Base-by-base conservation (phyloP, 2,888 invertebrate species). In the Dorcus parallelipipedus region DNA sequence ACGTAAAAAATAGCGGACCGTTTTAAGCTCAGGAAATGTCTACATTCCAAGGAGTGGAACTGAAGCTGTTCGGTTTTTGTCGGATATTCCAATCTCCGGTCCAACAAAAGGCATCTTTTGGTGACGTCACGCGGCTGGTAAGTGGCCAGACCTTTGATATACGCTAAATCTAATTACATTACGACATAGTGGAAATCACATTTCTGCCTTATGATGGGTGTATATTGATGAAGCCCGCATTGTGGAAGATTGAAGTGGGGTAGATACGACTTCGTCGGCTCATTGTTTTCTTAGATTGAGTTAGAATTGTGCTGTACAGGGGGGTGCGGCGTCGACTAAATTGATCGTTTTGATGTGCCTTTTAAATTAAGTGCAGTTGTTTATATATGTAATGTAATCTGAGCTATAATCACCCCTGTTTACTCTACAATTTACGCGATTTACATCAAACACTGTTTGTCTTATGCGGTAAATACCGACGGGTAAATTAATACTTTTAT, bases 111-210 rank as follows among this genome's bases (percentile, higher is more conserved):
- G 58, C 65, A 62, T 64, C 69, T 70, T 68, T 62, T 59, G 60
- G 63, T 70, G 70, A 69, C 70, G 65, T 67, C 68, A 64, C 60
- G 45, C 60, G 65, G 62, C 66, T 64, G 67, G 63, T 70, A 69
- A 71, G 68, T 70, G 71, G 65, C 66, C 63, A 60, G 59, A 61
- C 67, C 70, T 71, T 71, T 72, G 71, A 71, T 71, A 71, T 67
- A 59, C 64, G 57, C 59, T 63, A 64, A 66, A 69, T 66, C 67
- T 67, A 69, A 69, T 69, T 67, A 69, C 62, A 66, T 66, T 65
- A 63, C 66, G 67, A 67, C 66, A 64, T 65, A 63, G 66, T 65
- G 67, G 66, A 69, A 69, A 68, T 69, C 67, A 65, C 66, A 65
- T 45, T 23, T 17, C 20, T 10, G 45, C 45, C 45, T 9, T 33